A percentile compares a stretch with the other conserved stretches of the same genome.
These are phyloP conservation scores for Aspiorhynchus laticeps DNA, from an alignment of 2,113 vertebrate genomes.

Conservation along the genomic window DNA sequence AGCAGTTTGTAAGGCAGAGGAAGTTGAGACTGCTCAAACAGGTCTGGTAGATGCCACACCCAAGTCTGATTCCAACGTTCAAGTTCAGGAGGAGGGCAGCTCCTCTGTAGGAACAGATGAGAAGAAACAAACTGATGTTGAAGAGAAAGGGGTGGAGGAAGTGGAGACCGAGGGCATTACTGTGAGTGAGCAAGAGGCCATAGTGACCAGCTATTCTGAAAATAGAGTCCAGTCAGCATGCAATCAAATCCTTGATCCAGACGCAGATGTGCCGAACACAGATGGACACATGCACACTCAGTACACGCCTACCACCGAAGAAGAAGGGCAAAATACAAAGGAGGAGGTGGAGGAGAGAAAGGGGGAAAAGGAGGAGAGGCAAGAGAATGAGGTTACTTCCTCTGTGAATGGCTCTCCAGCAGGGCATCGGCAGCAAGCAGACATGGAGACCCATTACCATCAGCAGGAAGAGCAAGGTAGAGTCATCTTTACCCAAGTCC, in stretches of 20 bases:
- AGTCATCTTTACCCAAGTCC: conserved; percentile 10
- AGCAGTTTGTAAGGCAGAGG: conserved; percentile 24
- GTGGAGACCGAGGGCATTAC: neutral
- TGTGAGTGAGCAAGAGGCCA: conserved; percentile 19
- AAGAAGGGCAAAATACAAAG: conserved; percentile 27
- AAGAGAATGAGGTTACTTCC: conserved; percentile 39
- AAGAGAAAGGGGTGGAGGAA: conserved; percentile 7
- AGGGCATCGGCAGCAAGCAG: conserved; percentile 39
- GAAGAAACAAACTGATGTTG: conserved; percentile 16
- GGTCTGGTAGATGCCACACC: conserved; percentile 38
- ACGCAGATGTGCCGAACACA: neutral
- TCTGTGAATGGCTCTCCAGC: conserved; percentile 29
- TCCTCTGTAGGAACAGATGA: conserved; percentile 12
- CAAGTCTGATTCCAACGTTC: conserved; percentile 23
- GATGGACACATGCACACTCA: conserved; percentile 19
- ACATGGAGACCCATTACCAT: conserved; percentile 37
- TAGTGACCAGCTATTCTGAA: neutral
- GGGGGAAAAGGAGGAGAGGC: conserved; percentile 16
- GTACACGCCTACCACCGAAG: neutral
- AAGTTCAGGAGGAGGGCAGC: conserved; percentile 29
- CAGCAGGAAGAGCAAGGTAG: conserved; percentile 51
- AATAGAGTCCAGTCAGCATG: conserved; percentile 4
- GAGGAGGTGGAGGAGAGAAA: conserved; percentile 38
- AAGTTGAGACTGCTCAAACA: conserved; percentile 43
- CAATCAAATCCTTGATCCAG: conserved; percentile 22